phyloP scores from a whole-genome alignment of 2,113 vertebrate species.

The Martes martes region DNA sequence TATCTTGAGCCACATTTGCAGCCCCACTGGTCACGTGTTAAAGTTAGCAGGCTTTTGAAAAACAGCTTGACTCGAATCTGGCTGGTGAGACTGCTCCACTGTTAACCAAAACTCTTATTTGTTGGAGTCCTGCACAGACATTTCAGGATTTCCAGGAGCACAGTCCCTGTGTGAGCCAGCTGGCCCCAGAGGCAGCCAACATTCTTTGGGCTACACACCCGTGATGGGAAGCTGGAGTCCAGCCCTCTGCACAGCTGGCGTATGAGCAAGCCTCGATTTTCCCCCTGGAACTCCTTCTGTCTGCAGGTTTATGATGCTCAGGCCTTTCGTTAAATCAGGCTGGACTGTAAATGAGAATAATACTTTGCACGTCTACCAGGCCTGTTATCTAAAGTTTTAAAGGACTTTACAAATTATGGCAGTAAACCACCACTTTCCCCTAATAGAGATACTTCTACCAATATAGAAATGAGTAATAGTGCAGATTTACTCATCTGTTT shows the following conservation, averaged over 20 bases:
- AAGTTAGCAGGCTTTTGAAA: slow-evolving; percentile 47
- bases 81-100: slow-evolving; percentile 24
- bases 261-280: slow-evolving; percentile 52
- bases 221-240: slow-evolving; percentile 64
- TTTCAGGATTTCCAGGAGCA: slow-evolving; percentile 73
- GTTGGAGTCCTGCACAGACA: slow-evolving; percentile 57
- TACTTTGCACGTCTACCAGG: slow-evolving; percentile 23
- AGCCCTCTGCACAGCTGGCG: slow-evolving; percentile 66
- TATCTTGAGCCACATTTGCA: neutral
- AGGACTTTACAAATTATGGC: slow-evolving; percentile 21
- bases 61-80: slow-evolving; percentile 44
- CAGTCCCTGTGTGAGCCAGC: slow-evolving; percentile 33
- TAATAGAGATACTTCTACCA: neutral
- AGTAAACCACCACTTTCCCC: neutral
- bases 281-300: slow-evolving; percentile 63
- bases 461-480: neutral
- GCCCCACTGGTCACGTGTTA: neutral
- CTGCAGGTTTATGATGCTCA: slow-evolving; percentile 62
- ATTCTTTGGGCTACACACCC: slow-evolving; percentile 64
- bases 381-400: slow-evolving; percentile 35
- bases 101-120: slow-evolving; percentile 51
- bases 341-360: slow-evolving; percentile 44
- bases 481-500: neutral
- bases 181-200: slow-evolving; percentile 61
- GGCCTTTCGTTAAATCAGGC: slow-evolving; percentile 56